These are phyloP conservation scores for Echinarachnius parma DNA, from an alignment of 53 echinoderm and acorn worm genomes.

Conservation along the genomic window DNA sequence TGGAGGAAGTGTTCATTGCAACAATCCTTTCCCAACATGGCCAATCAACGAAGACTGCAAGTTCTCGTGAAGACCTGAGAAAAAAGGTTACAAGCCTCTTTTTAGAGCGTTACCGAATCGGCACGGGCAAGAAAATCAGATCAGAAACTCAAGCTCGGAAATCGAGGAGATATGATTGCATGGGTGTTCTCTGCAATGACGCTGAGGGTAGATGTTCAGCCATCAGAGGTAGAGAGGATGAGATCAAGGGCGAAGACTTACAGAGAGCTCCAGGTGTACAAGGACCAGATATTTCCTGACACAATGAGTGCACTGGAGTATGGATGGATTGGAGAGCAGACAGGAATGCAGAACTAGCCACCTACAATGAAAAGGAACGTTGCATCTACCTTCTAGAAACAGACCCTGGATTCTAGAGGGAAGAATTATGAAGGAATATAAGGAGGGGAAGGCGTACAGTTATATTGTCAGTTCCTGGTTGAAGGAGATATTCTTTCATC, in stretches of 20 bases:
- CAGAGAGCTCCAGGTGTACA: no score
- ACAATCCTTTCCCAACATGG: no score
- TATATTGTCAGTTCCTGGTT: conserved; percentile 7
- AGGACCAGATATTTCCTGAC: no score
- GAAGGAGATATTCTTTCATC: conserved; percentile 8
- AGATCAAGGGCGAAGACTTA: neutral
- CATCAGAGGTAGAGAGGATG: neutral
- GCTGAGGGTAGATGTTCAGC: neutral
- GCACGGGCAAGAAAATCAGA: no score
- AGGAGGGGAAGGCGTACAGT: conserved; percentile 25
- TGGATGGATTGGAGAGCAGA: no score
- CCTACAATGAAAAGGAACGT: neutral
- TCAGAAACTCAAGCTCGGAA: conserved; percentile 1
- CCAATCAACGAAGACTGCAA: no score
- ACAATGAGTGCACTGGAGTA: no score
- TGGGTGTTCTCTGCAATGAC: neutral
- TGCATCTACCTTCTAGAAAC: neutral
- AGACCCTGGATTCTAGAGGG: neutral
- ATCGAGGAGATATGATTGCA: neutral
- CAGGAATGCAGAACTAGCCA: no score
- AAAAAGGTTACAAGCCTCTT: no score
- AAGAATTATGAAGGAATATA: conserved; percentile 20
- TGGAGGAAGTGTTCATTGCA: no score
- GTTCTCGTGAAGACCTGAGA: no score
- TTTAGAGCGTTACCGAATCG: no score